Percentiles rank a stretch among this genome's conserved stretches.
Conservation (phyloP, 2,888 invertebrate species). For the Pseudolycoriella hygida region DNA sequence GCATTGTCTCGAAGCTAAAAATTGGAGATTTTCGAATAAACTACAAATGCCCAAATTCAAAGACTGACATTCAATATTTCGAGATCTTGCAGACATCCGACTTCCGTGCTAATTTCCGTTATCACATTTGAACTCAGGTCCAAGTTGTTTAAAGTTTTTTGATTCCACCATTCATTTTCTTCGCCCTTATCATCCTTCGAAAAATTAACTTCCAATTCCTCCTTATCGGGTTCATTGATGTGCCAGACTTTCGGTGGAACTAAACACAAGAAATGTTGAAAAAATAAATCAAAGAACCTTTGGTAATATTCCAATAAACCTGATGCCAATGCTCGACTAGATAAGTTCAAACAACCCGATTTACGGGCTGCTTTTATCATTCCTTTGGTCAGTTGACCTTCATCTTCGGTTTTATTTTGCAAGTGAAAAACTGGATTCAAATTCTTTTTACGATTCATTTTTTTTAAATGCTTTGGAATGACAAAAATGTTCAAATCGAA, state of each 20-base stretch:
- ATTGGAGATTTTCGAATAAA: not conserved
- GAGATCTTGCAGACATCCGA: constrained; percentile 47
- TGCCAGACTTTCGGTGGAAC: constrained; percentile 59
- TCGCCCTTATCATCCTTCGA: constrained; percentile 31
- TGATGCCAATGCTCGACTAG: constrained; percentile 51
- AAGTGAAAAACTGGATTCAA: constrained; percentile 46
- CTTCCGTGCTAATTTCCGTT: constrained; percentile 40
- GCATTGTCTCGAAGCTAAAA: constrained; percentile 69
- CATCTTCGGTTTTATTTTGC: constrained; percentile 53
- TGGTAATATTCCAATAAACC: constrained; percentile 32
- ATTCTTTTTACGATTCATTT: constrained; percentile 8
- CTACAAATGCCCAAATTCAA: not conserved
- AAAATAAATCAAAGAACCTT: not conserved
- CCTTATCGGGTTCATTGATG: constrained; percentile 46
- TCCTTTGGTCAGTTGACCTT: constrained; percentile 45
- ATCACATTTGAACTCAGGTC: constrained; percentile 62
- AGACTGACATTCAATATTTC: constrained; percentile 45
- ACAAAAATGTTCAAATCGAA: no score
- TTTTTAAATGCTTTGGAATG: no score
- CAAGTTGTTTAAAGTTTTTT: constrained; percentile 54
- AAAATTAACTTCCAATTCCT: constrained; percentile 37
- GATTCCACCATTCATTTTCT: constrained; percentile 67
- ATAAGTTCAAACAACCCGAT: constrained; percentile 63
- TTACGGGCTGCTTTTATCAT: constrained; percentile 64
- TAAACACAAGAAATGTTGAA: constrained; percentile 26